These are phyloP conservation scores for Pseudocheirus occidentalis DNA, from an alignment of 2,797 vertebrate genomes.

Conservation along the genomic window DNA sequence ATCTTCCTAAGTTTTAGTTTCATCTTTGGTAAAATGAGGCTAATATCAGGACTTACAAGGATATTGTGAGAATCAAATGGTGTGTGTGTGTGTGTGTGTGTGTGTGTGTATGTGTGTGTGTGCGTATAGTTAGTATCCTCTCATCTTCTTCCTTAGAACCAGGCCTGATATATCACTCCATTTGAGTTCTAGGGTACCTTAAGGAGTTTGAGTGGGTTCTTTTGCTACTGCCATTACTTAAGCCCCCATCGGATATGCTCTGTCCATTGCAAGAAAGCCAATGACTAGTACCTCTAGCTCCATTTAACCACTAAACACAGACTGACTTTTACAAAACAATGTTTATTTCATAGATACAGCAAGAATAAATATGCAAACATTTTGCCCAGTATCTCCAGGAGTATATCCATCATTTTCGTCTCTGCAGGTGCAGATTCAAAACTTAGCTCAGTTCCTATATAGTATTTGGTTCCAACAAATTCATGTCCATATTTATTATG, in stretches of 20 bases:
- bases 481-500: not conserved
- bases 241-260: not conserved
- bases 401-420: not conserved
- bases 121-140: not conserved
- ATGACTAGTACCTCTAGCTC: not conserved
- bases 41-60: not conserved
- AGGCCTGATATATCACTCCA: not conserved
- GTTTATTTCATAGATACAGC: not conserved
- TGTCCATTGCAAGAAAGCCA: not conserved
- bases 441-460: not conserved
- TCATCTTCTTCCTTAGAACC: not conserved
- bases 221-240: not conserved
- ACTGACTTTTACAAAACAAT: not conserved
- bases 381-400: not conserved
- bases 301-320: not conserved
- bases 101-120: not conserved
- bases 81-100: too few species aligned
- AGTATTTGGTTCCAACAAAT: not conserved
- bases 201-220: not conserved
- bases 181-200: not conserved
- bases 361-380: not conserved
- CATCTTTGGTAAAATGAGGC: not conserved
- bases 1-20: not conserved
- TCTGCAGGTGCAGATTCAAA: not conserved
- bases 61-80: not conserved